Conservation (phyloP, 2,797 vertebrate species). For the Sebastes baramenuke region DNA sequence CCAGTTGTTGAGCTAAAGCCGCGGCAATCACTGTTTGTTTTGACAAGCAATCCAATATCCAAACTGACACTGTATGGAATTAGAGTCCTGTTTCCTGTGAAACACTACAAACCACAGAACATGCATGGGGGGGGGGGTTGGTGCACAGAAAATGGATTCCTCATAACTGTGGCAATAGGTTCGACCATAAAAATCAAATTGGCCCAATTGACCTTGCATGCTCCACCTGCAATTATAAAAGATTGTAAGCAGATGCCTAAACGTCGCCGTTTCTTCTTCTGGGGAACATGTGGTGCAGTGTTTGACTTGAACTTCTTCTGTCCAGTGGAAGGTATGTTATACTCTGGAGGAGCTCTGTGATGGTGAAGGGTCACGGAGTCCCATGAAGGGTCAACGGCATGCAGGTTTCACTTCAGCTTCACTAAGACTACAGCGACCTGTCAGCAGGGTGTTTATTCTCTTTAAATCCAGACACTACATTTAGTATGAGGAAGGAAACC, state of each 20-base stretch:
- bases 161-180: constrained; percentile 86
- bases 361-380: background rate
- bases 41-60: constrained; percentile 86
- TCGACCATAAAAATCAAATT: constrained; percentile 92
- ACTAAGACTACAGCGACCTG: background rate
- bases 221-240: constrained; percentile 92
- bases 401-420: constrained; percentile 4
- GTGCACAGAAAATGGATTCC: constrained; percentile 45
- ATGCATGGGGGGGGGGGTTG: constrained; percentile 30
- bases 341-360: constrained; percentile 10
- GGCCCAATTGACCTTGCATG: constrained; percentile 93
- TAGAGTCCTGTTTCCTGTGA: constrained; percentile 88
- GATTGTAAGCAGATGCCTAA: constrained; percentile 97
- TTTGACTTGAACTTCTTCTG: constrained; percentile 53
- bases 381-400: background rate
- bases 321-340: constrained; percentile 43
- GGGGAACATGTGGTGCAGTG: constrained; percentile 84
- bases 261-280: constrained; percentile 83
- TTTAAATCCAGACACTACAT: background rate
- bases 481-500: background rate
- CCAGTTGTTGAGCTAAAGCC: constrained; percentile 41
- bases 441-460: background rate
- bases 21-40: constrained; percentile 84
- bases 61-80: constrained; percentile 87
- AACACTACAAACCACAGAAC: constrained; percentile 73